Conservation (phyloP, 1,140 invertebrate genomes). For the Apis laboriosa region DNA sequence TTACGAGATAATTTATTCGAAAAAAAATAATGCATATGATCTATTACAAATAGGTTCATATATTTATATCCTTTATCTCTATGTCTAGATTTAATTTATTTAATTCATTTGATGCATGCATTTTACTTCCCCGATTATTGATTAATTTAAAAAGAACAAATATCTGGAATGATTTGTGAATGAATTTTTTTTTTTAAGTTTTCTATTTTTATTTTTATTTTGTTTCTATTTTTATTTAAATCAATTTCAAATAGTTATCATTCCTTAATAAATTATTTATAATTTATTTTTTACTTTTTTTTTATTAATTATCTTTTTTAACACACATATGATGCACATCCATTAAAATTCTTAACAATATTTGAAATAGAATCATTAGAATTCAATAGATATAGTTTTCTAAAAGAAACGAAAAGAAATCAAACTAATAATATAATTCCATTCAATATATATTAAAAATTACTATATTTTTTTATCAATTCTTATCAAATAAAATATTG, state of each 20-base stretch:
- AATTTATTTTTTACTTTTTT: too few relatives aligned
- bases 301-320: too few relatives aligned
- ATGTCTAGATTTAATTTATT: not conserved
- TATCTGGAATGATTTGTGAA: not conserved
- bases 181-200: too few relatives aligned
- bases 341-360: too few relatives aligned
- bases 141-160: not conserved
- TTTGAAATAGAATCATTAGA: too few relatives aligned
- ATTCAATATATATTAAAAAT: not conserved
- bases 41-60: not conserved
- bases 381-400: too few relatives aligned
- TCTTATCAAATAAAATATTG: slow-evolving; percentile 13
- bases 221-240: not conserved
- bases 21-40: not conserved
- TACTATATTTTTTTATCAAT: slow-evolving; percentile 12
- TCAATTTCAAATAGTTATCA: too few relatives aligned
- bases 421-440: not conserved
- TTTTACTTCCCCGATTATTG: not conserved
- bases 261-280: too few relatives aligned
- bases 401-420: not conserved
- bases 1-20: slow-evolving; percentile 42
- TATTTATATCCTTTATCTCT: slow-evolving; percentile 33
- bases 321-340: too few relatives aligned
- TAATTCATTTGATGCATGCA: not conserved
- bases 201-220: too few relatives aligned